Conservation (phyloP, 2,113 vertebrate genomes). For the Camelus dromedarius region DNA sequence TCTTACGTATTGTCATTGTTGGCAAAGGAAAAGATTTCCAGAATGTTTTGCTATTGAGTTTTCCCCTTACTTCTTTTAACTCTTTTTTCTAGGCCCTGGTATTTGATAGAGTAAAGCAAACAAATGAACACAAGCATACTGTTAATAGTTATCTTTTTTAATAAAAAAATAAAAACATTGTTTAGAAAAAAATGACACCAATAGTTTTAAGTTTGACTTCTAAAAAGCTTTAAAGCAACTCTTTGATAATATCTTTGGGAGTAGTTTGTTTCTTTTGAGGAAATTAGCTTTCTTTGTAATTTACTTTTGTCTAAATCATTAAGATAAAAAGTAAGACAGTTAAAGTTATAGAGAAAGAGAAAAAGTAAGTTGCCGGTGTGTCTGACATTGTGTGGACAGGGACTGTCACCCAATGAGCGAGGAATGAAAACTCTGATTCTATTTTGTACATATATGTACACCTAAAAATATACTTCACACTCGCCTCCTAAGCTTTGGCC, state of each 20-base stretch:
- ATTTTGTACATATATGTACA: neutral
- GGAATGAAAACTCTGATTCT: slow-evolving; percentile 33
- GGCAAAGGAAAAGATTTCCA: slow-evolving; percentile 57
- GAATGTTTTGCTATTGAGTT: slow-evolving; percentile 45
- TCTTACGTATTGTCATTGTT: slow-evolving; percentile 23
- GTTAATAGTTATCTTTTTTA: slow-evolving; percentile 15
- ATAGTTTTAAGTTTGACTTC: slow-evolving; percentile 50
- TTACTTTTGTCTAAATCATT: slow-evolving; percentile 53
- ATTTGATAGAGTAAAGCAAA: slow-evolving; percentile 56
- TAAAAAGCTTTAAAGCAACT: slow-evolving; percentile 54
- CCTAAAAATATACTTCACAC: neutral
- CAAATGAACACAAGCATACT: neutral
- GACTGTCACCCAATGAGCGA: neutral
- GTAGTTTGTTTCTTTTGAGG: slow-evolving; percentile 52
- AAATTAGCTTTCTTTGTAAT: slow-evolving; percentile 58
- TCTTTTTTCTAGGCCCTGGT: neutral
- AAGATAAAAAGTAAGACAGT: slow-evolving; percentile 32
- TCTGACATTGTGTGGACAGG: neutral
- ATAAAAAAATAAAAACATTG: neutral
- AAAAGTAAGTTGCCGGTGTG: neutral
- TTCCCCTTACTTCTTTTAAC: slow-evolving; percentile 44
- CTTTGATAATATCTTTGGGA: slow-evolving; percentile 47
- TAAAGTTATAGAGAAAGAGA: slow-evolving; percentile 24
- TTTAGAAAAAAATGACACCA: slow-evolving; percentile 21
- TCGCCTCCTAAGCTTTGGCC: neutral